phyloP scores from a whole-genome alignment of 2,797 vertebrate species.

The Poeciliopsis infans region DNA sequence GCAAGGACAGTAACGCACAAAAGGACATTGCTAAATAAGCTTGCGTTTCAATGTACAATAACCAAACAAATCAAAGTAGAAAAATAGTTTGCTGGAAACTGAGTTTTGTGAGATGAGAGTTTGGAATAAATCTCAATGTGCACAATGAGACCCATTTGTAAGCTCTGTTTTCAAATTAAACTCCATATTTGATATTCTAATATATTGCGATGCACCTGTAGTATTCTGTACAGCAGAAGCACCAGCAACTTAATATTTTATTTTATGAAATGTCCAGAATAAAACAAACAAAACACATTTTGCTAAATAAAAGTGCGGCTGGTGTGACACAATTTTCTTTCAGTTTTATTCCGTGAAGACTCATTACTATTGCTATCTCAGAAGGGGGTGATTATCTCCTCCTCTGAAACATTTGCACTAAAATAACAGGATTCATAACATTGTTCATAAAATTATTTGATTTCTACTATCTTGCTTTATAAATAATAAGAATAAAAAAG shows the following conservation, averaged over 20 bases:
- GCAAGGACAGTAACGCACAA: neutral
- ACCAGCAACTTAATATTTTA: slow-evolving; percentile 11
- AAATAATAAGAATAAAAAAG: slow-evolving; percentile 3
- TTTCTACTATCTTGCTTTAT: slow-evolving; percentile 15
- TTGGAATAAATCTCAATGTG: neutral
- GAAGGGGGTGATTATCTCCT: slow-evolving; percentile 46
- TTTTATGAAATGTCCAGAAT: slow-evolving; percentile 1
- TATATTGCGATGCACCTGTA: neutral
- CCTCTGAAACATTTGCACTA: slow-evolving; percentile 17
- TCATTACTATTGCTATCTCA: slow-evolving; percentile 27
- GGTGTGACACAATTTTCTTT: slow-evolving; percentile 28
- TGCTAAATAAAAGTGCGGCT: too few relatives aligned
- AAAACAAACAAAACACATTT: too few relatives aligned
- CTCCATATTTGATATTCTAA: neutral
- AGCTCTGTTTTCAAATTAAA: neutral
- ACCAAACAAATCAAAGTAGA: neutral
- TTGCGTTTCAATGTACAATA: neutral
- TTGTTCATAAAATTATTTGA: slow-evolving; percentile 10
- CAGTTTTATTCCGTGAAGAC: slow-evolving; percentile 16
- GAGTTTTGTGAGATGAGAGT: neutral
- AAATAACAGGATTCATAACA: slow-evolving; percentile 7
- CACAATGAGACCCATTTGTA: neutral
- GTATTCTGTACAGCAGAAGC: neutral
- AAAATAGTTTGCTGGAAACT: neutral
- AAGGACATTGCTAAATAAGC: neutral